These are phyloP conservation scores for Nycteola revayana DNA, from an alignment of 2,888 invertebrate genomes.

Conservation along the genomic window DNA sequence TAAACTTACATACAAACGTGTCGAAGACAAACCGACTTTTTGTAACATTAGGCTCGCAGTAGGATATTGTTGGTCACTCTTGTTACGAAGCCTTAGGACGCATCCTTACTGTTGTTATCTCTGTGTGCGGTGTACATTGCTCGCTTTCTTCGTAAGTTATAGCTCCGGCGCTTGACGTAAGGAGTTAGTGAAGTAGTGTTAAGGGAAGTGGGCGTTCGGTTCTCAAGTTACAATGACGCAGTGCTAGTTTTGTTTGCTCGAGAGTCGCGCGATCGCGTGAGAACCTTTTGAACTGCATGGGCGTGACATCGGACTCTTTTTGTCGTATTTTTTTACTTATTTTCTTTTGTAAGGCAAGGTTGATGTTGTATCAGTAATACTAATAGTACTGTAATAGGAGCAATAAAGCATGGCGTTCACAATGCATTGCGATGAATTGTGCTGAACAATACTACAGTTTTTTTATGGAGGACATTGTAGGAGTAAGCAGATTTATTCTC, in stretches of 20 bases:
- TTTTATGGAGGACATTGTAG: no score
- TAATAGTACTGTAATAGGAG: slow-evolving; percentile 57
- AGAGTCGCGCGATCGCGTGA: slow-evolving; percentile 66
- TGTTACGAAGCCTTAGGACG: slow-evolving; percentile 60
- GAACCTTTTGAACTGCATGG: slow-evolving; percentile 76
- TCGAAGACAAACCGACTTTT: slow-evolving; percentile 48
- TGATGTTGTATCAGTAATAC: slow-evolving; percentile 64
- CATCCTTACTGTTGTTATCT: slow-evolving; percentile 41
- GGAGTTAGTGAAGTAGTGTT: slow-evolving; percentile 40
- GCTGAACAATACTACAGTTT: background rate
- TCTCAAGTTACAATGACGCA: slow-evolving; percentile 55
- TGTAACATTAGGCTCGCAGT: slow-evolving; percentile 57
- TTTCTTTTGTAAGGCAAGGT: slow-evolving; percentile 63
- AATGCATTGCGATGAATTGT: slow-evolving; percentile 47
- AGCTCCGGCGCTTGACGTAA: slow-evolving; percentile 13
- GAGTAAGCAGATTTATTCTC: no score
- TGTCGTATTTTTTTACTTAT: slow-evolving; percentile 49
- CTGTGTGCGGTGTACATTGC: slow-evolving; percentile 42
- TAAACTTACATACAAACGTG: slow-evolving; percentile 53
- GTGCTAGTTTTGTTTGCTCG: slow-evolving; percentile 70
- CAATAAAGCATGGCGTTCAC: slow-evolving; percentile 70
- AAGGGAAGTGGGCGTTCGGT: slow-evolving; percentile 47
- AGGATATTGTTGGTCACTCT: slow-evolving; percentile 50
- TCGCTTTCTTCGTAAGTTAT: slow-evolving; percentile 24
- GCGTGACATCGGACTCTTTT: slow-evolving; percentile 77